These are phyloP conservation scores for Diglossa cyanea DNA, from an alignment of 2,797 vertebrate species.

Conservation along the genomic window DNA sequence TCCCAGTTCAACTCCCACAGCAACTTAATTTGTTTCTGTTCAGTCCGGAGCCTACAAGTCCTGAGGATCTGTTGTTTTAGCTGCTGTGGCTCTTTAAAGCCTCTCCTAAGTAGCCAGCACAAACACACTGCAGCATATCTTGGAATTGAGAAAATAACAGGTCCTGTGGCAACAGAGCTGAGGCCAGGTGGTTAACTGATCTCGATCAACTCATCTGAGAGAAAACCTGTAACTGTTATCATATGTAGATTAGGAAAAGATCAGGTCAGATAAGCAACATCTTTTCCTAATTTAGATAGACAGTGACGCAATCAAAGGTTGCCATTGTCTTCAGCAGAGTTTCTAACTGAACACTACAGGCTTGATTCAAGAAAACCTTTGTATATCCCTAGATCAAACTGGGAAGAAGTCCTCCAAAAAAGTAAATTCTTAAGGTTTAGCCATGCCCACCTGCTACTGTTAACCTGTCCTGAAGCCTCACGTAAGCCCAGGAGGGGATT, in stretches of 20 bases:
- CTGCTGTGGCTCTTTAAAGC: neutral
- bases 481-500: accelerated
- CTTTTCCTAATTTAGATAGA: slow-evolving; percentile 11
- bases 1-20: neutral
- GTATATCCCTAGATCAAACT: neutral
- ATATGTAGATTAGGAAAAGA: neutral
- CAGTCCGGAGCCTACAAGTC: neutral
- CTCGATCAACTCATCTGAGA: neutral
- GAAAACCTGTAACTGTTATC: neutral
- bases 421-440: neutral
- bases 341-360: neutral
- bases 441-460: neutral
- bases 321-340: neutral
- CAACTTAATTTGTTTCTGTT: neutral
- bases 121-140: neutral
- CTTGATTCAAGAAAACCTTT: neutral
- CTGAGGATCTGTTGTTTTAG: neutral
- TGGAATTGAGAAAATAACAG: neutral
- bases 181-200: neutral
- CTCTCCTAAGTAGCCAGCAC: neutral
- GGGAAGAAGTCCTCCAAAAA: neutral
- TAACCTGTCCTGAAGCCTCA: neutral
- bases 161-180: neutral
- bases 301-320: neutral
- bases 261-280: slow-evolving; percentile 8